A percentile compares a stretch with the other conserved stretches of the same genome.
These are phyloP conservation scores for Halyomorpha halys DNA, from an alignment of 1,140 invertebrate genomes.

Conservation along the genomic window DNA sequence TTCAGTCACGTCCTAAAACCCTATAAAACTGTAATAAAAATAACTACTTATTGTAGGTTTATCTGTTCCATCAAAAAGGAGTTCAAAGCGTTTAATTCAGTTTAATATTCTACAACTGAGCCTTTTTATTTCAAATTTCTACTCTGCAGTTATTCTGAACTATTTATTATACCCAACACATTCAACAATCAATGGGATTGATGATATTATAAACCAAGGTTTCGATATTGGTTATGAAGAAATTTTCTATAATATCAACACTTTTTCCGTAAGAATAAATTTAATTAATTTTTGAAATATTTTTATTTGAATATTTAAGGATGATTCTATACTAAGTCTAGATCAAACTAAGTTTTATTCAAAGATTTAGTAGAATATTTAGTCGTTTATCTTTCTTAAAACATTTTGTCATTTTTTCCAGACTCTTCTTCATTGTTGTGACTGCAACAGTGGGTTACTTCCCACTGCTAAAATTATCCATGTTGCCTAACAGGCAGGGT, in stretches of 20 bases:
- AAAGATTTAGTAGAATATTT: too few relatives aligned
- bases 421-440: too few relatives aligned
- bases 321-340: too few relatives aligned
- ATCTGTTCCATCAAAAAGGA: not conserved
- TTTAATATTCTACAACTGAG: not conserved
- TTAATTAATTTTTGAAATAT: too few relatives aligned
- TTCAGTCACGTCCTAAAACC: not conserved
- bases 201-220: not conserved
- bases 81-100: conserved; percentile 1
- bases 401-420: too few relatives aligned
- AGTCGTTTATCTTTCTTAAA: too few relatives aligned
- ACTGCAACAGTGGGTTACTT: too few relatives aligned
- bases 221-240: conserved; percentile 9
- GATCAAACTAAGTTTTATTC: too few relatives aligned
- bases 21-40: not conserved
- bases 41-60: not conserved
- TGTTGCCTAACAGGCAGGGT: too few relatives aligned
- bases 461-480: too few relatives aligned
- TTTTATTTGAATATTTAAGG: too few relatives aligned
- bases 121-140: conserved; percentile 4
- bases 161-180: conserved; percentile 12
- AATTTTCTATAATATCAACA: not conserved
- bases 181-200: not conserved
- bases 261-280: not conserved
- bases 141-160: conserved; percentile 4